Conservation (phyloP, 2,113 vertebrate species). For the Catagonus wagneri region DNA sequence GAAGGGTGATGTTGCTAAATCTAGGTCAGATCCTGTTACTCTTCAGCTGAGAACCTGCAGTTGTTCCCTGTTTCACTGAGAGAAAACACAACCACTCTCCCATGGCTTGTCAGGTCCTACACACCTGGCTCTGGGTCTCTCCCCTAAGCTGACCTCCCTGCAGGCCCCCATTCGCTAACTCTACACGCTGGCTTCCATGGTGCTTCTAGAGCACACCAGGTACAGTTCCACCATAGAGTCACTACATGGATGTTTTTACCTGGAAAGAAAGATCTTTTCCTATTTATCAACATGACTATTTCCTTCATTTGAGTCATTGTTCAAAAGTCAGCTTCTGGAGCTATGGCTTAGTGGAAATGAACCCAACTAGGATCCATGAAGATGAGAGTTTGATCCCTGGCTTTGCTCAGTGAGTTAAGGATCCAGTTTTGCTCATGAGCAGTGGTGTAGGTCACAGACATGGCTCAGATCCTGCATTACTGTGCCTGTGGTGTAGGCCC, state of each 20-base stretch:
- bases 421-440: too few species aligned
- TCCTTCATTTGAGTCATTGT: background rate
- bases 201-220: background rate
- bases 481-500: too few species aligned
- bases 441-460: too few species aligned
- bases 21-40: background rate
- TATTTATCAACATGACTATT: too few species aligned
- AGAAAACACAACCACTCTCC: background rate
- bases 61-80: background rate
- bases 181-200: background rate
- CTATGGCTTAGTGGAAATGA: too few species aligned
- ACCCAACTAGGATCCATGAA: too few species aligned
- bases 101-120: background rate
- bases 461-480: too few species aligned
- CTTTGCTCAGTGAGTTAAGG: too few species aligned
- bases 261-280: background rate
- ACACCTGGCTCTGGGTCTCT: background rate
- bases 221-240: background rate
- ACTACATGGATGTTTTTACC: background rate
- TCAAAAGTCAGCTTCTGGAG: background rate
- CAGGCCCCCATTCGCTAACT: fast-evolving
- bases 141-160: background rate
- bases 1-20: background rate
- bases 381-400: too few species aligned
- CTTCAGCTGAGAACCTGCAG: background rate